Percentiles rank a stretch among this genome's conserved stretches.
Conservation (phyloP, 2,113 vertebrate genomes). For the Sigmodon hispidus region DNA sequence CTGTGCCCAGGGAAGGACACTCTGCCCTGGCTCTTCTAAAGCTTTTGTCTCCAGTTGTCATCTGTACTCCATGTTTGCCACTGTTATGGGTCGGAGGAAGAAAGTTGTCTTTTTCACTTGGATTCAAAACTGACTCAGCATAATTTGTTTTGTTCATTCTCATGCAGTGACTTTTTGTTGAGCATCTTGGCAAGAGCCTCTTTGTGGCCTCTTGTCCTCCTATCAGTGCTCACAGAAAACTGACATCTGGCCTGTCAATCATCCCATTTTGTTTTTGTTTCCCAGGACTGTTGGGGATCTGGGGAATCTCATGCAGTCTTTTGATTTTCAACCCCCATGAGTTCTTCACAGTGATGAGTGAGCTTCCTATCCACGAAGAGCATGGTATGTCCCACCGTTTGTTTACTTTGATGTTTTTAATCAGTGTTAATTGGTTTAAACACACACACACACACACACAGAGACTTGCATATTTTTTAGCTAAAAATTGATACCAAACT, state of each 20-base stretch:
- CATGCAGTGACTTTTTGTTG: not conserved
- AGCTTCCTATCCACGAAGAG: not conserved
- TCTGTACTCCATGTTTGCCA: not conserved
- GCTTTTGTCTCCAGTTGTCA: not conserved
- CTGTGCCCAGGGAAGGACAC: not conserved
- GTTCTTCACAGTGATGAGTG: too few relatives aligned
- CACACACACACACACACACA: not conserved
- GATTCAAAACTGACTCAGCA: too few relatives aligned
- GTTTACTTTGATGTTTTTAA: not conserved
- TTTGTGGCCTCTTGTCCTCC: not conserved
- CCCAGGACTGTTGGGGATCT: not conserved
- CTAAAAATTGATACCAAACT: not conserved
- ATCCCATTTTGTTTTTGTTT: not conserved
- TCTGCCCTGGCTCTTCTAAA: not conserved
- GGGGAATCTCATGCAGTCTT: not conserved
- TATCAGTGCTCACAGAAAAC: not conserved
- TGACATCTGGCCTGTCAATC: not conserved
- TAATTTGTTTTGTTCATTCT: not conserved
- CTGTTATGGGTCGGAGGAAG: not conserved
- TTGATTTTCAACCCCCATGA: not conserved
- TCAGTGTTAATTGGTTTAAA: not conserved
- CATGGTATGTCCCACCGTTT: not conserved
- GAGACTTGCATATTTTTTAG: not conserved
- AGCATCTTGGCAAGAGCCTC: not conserved
- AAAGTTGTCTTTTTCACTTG: not conserved